Evolutionary conservation across 1,140 invertebrate genomes (phyloP).

Genomic region (Chlorops oryzae): DNA sequence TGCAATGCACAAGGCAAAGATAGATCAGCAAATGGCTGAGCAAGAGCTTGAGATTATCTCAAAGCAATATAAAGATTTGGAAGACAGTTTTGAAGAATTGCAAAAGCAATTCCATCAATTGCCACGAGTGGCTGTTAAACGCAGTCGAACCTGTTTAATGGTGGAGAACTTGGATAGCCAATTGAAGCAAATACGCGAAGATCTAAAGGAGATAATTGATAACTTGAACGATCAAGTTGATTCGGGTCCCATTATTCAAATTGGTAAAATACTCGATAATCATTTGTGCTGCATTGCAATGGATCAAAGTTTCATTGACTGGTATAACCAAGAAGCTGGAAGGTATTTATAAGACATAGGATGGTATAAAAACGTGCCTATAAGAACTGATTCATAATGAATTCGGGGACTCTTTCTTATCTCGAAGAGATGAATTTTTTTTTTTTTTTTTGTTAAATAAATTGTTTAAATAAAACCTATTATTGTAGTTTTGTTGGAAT

Average conservation of each 20-base stretch:
- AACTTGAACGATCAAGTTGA: constrained; percentile 86
- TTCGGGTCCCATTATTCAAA: constrained; percentile 85
- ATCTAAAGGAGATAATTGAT: constrained; percentile 91
- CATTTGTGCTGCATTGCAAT: constrained; percentile 94
- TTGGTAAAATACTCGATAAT: constrained; percentile 88
- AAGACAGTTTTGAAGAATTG: constrained; percentile 76
- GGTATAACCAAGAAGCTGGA: constrained; percentile 73
- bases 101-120: constrained; percentile 72
- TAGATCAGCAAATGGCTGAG: constrained; percentile 83
- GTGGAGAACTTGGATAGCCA: constrained; percentile 89
- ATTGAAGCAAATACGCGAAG: constrained; percentile 87
- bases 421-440: background rate
- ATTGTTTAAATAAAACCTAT: constrained; percentile 7
- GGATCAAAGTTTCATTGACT: constrained; percentile 75
- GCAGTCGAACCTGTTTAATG: constrained; percentile 79
- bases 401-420: background rate
- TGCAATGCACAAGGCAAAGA: constrained; percentile 77
- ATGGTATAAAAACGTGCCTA: constrained; percentile 64
- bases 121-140: constrained; percentile 73
- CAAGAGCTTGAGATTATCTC: constrained; percentile 92
- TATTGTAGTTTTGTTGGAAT: constrained; percentile 8
- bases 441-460: constrained; percentile 5
- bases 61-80: constrained; percentile 86
- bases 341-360: constrained; percentile 75
- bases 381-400: constrained; percentile 27